Evolutionary conservation across 37 sponge, comb jelly and placozoan species (phyloP), one percentile per base, ranked within the genome.

Genomic region (Geodia barretti): DNA sequence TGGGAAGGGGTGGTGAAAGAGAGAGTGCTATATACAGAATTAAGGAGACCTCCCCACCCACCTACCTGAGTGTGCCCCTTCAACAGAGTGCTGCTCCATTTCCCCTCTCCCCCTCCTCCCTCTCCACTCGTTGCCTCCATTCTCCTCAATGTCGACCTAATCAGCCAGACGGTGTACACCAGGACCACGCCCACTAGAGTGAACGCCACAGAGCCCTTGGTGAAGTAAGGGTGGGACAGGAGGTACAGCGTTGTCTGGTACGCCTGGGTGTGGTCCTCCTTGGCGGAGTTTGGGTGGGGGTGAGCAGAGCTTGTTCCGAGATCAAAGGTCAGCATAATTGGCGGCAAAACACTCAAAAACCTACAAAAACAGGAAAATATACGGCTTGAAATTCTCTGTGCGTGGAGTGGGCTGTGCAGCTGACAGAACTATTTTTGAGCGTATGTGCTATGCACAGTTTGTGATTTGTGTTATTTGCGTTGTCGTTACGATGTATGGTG

Each of bases 281-380:
- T 14, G 11, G 47, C 0, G 62, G 1, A 41, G 39, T n/a, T 1
- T 25, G 78, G 41, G 26, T 64, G 32, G 3, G 33, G 39, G 41
- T 80, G 30, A 14, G 36, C 67, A 62, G 39, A 21, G 1, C 42
- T 60, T 31, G 26, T 71, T 0, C 92, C 92, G 0, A 92, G 75
- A 14, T 70, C 71, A 47, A 84, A 72, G 14, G 83, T 67, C 70
- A 94, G 77, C 37, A 71, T 79, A 42, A 94, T 90, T 31, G 94
- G 94, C 40, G 81, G 90, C 0, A 94, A 90, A 17, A 94, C 62
- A 0, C 91, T 84, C 36, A 94, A 78, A 41, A 90, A 94, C 64
- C 87, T 70, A n/a, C n/a, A n/a, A n/a, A n/a, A n/a, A n/a, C n/a
- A n/a, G n/a, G n/a, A n/a, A n/a, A n/a, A n/a, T n/a, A n/a, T n/a